Conservation (phyloP, 2,888 invertebrate genomes). For the Celastrina argiolus region DNA sequence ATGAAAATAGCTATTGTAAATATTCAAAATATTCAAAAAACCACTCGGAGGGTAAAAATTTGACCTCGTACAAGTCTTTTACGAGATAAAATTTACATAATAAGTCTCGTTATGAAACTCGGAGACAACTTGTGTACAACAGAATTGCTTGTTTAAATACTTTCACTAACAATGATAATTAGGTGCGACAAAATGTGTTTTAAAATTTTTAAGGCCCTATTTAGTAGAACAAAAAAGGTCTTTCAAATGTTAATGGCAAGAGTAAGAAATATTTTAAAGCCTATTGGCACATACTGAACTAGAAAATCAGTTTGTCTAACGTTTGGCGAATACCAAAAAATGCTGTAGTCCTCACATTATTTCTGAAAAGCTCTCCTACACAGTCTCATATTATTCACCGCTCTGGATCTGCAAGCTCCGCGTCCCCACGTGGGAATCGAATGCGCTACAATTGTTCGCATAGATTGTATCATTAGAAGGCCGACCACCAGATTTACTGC, state of each 20-base stretch:
- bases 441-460: conserved; percentile 31
- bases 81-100: conserved; percentile 14
- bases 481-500: conserved; percentile 33
- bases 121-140: not conserved
- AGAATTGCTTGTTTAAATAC: not conserved
- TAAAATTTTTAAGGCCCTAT: not conserved
- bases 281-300: not conserved
- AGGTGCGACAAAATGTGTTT: not conserved
- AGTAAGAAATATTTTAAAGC: not conserved
- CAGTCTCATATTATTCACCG: not conserved
- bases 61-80: not conserved
- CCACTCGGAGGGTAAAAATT: not conserved
- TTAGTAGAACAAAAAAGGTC: not conserved
- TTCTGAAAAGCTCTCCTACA: too few relatives aligned
- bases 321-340: too few relatives aligned
- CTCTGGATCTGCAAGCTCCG: not conserved
- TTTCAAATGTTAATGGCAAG: not conserved
- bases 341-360: not conserved
- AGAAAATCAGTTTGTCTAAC: not conserved
- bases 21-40: not conserved
- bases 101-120: not conserved
- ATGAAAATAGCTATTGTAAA: too few relatives aligned
- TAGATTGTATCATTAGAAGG: conserved; percentile 32
- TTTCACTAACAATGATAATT: conserved; percentile 9
- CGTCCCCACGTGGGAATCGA: conserved; percentile 34